These are phyloP conservation scores for Ia io DNA, from an alignment of 2,113 vertebrate species.

Conservation along the genomic window DNA sequence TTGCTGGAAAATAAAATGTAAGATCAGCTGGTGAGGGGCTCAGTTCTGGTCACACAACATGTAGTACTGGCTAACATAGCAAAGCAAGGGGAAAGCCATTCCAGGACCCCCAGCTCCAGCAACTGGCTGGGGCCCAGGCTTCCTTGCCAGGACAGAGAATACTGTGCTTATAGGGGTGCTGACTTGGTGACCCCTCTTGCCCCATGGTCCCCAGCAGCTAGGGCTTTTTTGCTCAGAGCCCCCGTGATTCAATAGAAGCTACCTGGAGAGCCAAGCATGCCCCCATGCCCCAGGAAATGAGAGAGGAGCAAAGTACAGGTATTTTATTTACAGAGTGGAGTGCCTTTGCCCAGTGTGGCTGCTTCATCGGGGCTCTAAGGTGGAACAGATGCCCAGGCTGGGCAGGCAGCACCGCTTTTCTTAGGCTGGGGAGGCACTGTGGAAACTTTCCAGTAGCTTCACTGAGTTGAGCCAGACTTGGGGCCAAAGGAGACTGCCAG, in stretches of 20 bases:
- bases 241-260: not conserved
- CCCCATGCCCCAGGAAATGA: not conserved
- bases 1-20: constrained; percentile 70
- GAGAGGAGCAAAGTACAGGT: not conserved
- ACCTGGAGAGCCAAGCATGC: not conserved
- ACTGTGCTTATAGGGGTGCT: not conserved
- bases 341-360: not conserved
- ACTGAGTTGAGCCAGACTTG: not conserved
- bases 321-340: not conserved
- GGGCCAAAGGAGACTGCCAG: not conserved
- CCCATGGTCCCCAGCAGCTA: not conserved
- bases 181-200: not conserved
- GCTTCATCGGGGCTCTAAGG: not conserved
- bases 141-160: not conserved
- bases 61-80: not conserved
- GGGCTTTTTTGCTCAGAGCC: not conserved
- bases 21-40: not conserved
- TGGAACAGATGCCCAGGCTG: not conserved
- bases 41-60: not conserved
- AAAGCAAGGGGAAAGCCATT: not conserved
- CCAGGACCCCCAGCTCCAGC: not conserved
- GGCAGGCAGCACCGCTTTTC: not conserved
- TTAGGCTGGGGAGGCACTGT: not conserved
- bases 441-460: not conserved
- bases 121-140: not conserved